These are phyloP conservation scores for Cosmia pyralina DNA, from an alignment of 2,888 invertebrate genomes.

Conservation along the genomic window DNA sequence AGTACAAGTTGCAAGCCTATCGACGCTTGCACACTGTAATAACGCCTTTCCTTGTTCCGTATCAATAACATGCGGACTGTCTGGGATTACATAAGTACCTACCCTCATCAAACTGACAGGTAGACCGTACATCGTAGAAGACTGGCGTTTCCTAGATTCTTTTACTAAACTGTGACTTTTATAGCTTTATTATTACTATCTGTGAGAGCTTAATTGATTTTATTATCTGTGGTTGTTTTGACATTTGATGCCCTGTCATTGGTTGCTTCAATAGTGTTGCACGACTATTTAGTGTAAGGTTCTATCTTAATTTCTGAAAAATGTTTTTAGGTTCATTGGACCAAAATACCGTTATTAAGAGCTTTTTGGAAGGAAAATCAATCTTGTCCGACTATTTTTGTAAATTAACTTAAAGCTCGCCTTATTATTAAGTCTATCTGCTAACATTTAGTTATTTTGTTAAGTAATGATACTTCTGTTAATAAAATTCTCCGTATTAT, in stretches of 20 bases:
- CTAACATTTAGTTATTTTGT: neutral
- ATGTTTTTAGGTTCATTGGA: neutral
- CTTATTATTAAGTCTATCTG: neutral
- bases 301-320: neutral
- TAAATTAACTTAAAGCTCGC: neutral
- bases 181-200: neutral
- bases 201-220: neutral
- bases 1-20: slow-evolving; percentile 26
- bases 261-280: no score
- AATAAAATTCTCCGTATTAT: neutral
- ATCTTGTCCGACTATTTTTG: neutral
- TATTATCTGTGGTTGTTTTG: no score
- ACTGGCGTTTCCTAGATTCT: slow-evolving; percentile 22
- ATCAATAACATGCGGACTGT: slow-evolving; percentile 49
- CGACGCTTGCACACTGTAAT: slow-evolving; percentile 54
- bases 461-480: slow-evolving; percentile 33
- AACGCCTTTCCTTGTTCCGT: slow-evolving; percentile 60
- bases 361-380: neutral
- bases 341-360: neutral
- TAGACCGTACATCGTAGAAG: slow-evolving; percentile 12
- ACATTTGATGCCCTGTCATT: no score
- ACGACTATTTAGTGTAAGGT: neutral
- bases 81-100: slow-evolving; percentile 37
- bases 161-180: slow-evolving; percentile 15
- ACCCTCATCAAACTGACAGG: slow-evolving; percentile 32